Evolutionary conservation across 2,113 vertebrate species (phyloP).

Genomic region (Myanophis thanlyinensis): DNA sequence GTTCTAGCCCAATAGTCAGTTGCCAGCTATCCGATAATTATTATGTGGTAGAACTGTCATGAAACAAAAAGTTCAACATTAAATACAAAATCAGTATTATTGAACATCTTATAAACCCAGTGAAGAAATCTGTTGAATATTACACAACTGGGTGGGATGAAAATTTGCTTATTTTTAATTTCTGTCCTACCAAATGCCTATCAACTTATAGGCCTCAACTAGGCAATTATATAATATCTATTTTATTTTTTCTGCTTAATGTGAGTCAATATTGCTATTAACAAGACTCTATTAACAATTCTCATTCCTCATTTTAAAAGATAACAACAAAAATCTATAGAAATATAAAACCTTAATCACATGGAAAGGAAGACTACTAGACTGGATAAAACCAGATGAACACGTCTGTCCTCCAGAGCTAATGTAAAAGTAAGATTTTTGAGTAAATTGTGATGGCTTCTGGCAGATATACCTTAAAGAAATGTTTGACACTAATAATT

Average conservation of each 20-base stretch:
- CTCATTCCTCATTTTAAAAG: constrained; percentile 58
- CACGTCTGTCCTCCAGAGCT: constrained; percentile 69
- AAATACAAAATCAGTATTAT: not conserved
- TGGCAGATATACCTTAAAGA: constrained; percentile 58
- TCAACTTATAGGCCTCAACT: constrained; percentile 51
- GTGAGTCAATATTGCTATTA: constrained; percentile 64
- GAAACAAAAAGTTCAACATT: not conserved
- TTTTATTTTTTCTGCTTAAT: constrained; percentile 46
- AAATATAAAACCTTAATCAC: constrained; percentile 61
- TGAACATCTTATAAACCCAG: not conserved
- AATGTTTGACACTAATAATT: constrained; percentile 53
- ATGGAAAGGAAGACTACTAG: constrained; percentile 65
- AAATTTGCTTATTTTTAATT: constrained; percentile 51
- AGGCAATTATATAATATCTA: constrained; percentile 50
- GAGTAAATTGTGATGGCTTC: constrained; percentile 58
- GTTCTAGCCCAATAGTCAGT: not conserved
- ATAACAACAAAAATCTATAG: constrained; percentile 56
- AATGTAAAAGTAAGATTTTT: constrained; percentile 59
- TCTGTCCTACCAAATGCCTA: constrained; percentile 33
- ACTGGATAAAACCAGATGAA: constrained; percentile 69
- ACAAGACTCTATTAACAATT: constrained; percentile 57
- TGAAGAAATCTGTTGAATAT: not conserved
- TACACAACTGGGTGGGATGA: not conserved
- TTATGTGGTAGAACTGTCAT: not conserved
- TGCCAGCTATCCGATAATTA: not conserved